phyloP scores from a whole-genome alignment of 1,140 invertebrate genomes.

The Hycleus cichorii region DNA sequence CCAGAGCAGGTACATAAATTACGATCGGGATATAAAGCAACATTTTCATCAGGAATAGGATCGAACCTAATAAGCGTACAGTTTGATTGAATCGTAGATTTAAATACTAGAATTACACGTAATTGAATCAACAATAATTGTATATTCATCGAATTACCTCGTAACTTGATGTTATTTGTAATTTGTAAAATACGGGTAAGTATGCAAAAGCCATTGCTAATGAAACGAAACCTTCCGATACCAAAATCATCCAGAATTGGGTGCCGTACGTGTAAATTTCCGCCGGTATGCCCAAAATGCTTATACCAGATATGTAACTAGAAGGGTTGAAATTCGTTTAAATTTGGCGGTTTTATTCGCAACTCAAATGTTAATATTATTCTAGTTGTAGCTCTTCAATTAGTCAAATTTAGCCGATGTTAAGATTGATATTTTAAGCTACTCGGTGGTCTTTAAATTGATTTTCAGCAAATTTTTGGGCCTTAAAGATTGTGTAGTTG shows the following conservation, averaged over 20 bases:
- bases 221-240: conserved; percentile 63
- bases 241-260: conserved; percentile 62
- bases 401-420: too few species aligned
- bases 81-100: conserved; percentile 58
- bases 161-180: conserved; percentile 76
- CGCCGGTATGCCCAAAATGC: conserved; percentile 80
- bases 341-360: too few species aligned
- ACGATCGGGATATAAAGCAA: conserved; percentile 82
- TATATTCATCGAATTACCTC: conserved; percentile 51
- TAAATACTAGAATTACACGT: conserved; percentile 55
- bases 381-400: too few species aligned
- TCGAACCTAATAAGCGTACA: conserved; percentile 56
- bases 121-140: conserved; percentile 2
- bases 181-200: conserved; percentile 79
- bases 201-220: conserved; percentile 66
- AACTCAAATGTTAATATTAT: too few species aligned
- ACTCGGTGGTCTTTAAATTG: too few species aligned
- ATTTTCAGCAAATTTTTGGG: too few species aligned
- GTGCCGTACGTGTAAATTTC: conserved; percentile 88
- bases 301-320: conserved; percentile 87
- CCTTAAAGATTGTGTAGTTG: too few species aligned
- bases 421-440: too few species aligned
- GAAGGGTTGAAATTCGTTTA: conserved; percentile 15
- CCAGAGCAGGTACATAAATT: conserved; percentile 82
- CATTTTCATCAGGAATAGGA: conserved; percentile 57